phyloP scores from a whole-genome alignment of 2,888 invertebrate genomes.

The Agriopis leucophaearia region DNA sequence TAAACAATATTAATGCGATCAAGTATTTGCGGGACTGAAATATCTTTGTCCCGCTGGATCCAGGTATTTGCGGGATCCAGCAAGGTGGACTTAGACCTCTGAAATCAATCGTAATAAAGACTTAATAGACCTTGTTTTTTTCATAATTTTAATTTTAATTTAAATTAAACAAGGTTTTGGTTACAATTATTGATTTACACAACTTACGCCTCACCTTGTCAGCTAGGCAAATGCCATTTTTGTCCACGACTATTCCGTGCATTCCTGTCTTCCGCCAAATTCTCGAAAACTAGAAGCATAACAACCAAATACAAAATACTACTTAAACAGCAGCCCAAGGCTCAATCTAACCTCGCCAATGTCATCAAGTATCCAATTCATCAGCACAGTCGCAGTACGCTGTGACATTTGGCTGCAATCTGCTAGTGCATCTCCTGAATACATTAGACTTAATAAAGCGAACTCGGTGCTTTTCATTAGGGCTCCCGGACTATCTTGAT shows the following conservation, averaged over 20 bases:
- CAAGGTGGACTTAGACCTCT: too few relatives aligned
- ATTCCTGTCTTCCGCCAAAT: not conserved
- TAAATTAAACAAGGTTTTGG: too few relatives aligned
- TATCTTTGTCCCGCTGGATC: too few relatives aligned
- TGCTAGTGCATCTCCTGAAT: conserved; percentile 74
- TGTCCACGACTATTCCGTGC: not conserved
- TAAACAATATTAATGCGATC: too few relatives aligned
- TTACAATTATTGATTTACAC: too few relatives aligned
- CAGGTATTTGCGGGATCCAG: too few relatives aligned
- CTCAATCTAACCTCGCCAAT: conserved; percentile 46
- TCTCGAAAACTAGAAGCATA: not conserved
- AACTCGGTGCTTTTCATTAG: conserved; percentile 82
- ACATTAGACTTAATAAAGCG: conserved; percentile 85
- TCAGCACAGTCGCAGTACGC: conserved; percentile 52
- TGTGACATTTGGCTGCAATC: conserved; percentile 79
- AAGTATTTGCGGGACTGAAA: too few relatives aligned
- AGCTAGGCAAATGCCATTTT: too few relatives aligned
- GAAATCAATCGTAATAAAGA: too few relatives aligned
- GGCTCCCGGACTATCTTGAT: conserved; percentile 75
- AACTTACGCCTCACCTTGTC: too few relatives aligned
- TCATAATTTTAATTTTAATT: too few relatives aligned
- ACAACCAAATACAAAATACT: not conserved
- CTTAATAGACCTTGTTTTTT: too few relatives aligned
- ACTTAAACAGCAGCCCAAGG: not conserved
- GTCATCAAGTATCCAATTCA: conserved; percentile 47